Percentiles rank a stretch among this genome's conserved stretches.
phyloP scores from a whole-genome alignment of 1,140 invertebrate species.

The Coptotermes formosanus region DNA sequence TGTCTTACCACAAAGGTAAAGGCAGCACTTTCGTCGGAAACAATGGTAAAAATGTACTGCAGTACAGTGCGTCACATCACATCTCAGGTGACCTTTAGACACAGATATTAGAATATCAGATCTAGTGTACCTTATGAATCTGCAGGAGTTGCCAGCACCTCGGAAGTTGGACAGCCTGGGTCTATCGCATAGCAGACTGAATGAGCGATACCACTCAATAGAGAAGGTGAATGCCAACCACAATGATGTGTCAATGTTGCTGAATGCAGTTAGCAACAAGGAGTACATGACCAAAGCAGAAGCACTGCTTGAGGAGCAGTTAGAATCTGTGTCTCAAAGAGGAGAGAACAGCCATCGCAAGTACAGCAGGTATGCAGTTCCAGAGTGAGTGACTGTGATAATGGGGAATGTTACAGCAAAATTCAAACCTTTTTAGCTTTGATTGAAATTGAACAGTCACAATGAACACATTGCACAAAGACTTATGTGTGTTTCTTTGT shows the following conservation, averaged over 20 bases:
- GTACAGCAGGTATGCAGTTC: slow-evolving; percentile 36
- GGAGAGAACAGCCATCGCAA: slow-evolving; percentile 41
- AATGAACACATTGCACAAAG: not conserved
- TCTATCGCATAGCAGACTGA: slow-evolving; percentile 77
- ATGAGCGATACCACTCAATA: slow-evolving; percentile 82
- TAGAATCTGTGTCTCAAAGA: slow-evolving; percentile 48
- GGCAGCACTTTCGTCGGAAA: too few species aligned
- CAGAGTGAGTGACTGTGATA: not conserved
- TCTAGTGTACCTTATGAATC: too few species aligned
- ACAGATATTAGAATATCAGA: too few species aligned
- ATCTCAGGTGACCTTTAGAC: too few species aligned
- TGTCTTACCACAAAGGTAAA: too few species aligned
- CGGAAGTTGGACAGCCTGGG: slow-evolving; percentile 67
- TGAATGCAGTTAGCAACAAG: slow-evolving; percentile 25
- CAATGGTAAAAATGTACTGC: too few species aligned
- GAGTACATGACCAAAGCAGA: slow-evolving; percentile 57
- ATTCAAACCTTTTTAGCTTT: too few species aligned
- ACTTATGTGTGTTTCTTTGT: not conserved
- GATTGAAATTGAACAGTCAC: not conserved
- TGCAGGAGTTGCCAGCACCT: slow-evolving; percentile 41
- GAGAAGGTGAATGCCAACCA: slow-evolving; percentile 56
- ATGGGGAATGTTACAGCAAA: not conserved
- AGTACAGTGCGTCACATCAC: too few species aligned
- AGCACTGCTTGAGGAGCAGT: slow-evolving; percentile 51
- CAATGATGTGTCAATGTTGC: slow-evolving; percentile 24